Evolutionary conservation across 2,113 vertebrate genomes (phyloP).

Genomic region (Pangasianodon gigas): DNA sequence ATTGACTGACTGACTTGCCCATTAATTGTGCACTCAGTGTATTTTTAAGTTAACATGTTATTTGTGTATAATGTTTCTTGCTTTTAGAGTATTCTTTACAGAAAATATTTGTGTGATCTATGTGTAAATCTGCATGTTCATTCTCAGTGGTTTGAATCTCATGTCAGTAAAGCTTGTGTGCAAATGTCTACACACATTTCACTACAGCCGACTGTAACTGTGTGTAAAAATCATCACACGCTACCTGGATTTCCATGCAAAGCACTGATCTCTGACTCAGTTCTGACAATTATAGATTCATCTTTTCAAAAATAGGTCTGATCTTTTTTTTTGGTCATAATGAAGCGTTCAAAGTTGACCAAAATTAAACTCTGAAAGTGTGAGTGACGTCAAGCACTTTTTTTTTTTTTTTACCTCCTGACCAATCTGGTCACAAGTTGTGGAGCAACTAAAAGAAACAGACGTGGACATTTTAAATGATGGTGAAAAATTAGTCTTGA

Average conservation of each 20-base stretch:
- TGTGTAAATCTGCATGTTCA: neutral
- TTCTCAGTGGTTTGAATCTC: neutral
- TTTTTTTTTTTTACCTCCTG: neutral
- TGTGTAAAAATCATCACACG: neutral
- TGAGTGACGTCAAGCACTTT: neutral
- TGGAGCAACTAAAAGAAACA: neutral
- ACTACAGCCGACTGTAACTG: neutral
- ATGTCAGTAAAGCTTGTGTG: neutral
- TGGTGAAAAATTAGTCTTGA: neutral
- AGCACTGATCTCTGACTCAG: too few species aligned
- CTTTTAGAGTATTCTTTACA: too few species aligned
- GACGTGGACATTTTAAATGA: neutral
- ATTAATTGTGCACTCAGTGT: too few species aligned
- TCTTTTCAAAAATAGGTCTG: neutral
- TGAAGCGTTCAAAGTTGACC: neutral
- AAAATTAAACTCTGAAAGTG: neutral
- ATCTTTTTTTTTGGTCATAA: neutral
- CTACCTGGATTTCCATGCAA: neutral
- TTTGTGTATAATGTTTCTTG: too few species aligned
- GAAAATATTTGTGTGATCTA: too few species aligned
- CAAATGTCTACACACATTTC: neutral
- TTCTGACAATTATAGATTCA: too few species aligned
- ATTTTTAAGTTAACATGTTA: neutral
- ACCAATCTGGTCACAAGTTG: neutral
- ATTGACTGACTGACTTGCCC: too few species aligned